These are phyloP conservation scores for Nesoenas mayeri DNA, from an alignment of 2,113 vertebrate species.

Conservation along the genomic window DNA sequence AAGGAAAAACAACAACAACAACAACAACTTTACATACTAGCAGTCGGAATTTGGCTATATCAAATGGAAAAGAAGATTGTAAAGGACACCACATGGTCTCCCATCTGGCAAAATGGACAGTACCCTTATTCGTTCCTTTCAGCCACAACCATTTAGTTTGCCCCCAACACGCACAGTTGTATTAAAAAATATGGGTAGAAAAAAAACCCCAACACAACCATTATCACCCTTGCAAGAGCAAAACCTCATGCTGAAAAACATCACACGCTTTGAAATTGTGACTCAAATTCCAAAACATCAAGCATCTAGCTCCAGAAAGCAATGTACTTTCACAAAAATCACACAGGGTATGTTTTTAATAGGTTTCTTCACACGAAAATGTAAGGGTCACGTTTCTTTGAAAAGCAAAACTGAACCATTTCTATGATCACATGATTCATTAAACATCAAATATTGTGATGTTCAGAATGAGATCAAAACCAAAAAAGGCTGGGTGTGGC, in stretches of 20 bases:
- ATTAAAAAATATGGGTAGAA: background rate
- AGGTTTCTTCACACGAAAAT: background rate
- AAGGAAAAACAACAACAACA: background rate
- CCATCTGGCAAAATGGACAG: background rate
- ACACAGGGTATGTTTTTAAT: background rate
- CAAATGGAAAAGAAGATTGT: background rate
- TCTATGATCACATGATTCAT: accelerated
- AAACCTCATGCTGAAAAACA: background rate
- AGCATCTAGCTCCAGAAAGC: background rate
- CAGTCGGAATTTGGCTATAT: background rate
- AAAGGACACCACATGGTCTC: background rate
- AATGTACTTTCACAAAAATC: background rate
- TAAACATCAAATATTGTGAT: background rate
- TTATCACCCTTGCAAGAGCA: background rate
- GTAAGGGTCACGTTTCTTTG: background rate
- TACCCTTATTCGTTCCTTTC: background rate
- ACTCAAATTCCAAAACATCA: background rate
- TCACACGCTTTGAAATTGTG: background rate
- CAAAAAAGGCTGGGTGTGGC: background rate
- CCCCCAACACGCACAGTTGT: background rate
- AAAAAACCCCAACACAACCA: background rate
- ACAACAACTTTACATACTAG: background rate
- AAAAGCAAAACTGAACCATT: background rate
- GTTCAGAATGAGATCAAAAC: background rate
- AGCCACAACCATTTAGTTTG: background rate